Evolutionary conservation across 2,797 vertebrate genomes (phyloP).

Genomic region (Hippocampus kuda): DNA sequence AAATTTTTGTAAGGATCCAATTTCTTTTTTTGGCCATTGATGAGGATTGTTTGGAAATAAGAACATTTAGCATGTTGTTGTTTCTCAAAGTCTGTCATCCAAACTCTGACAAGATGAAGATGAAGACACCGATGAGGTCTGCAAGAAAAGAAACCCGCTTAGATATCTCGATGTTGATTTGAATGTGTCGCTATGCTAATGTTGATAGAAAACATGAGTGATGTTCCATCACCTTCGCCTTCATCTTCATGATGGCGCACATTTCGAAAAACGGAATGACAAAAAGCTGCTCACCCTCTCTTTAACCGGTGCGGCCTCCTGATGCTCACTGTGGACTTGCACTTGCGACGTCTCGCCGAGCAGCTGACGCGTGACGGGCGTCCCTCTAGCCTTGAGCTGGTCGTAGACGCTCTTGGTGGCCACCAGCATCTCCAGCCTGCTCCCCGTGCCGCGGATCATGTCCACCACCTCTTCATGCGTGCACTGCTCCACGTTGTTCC

Average conservation of each 20-base stretch:
- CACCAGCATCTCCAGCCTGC: conserved; percentile 72
- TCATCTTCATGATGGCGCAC: background rate
- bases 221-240: background rate
- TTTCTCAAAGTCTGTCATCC: conserved; percentile 54
- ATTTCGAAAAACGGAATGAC: background rate
- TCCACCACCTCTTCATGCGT: conserved; percentile 73
- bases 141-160: conserved; percentile 14
- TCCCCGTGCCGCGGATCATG: conserved; percentile 66
- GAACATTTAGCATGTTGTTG: background rate
- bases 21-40: background rate
- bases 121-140: conserved; percentile 59
- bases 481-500: conserved; percentile 69
- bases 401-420: conserved; percentile 69
- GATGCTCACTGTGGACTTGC: conserved; percentile 33
- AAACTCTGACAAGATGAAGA: conserved; percentile 37
- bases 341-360: conserved; percentile 29
- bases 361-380: conserved; percentile 59
- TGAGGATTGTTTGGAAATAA: background rate
- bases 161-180: background rate
- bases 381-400: conserved; percentile 68
- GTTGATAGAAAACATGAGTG: background rate
- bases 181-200: background rate
- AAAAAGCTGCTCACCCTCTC: conserved; percentile 50
- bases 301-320: conserved; percentile 23
- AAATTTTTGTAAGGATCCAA: background rate